These are phyloP conservation scores for Pyxicephalus adspersus DNA, from an alignment of 2,113 vertebrate genomes.

Conservation along the genomic window DNA sequence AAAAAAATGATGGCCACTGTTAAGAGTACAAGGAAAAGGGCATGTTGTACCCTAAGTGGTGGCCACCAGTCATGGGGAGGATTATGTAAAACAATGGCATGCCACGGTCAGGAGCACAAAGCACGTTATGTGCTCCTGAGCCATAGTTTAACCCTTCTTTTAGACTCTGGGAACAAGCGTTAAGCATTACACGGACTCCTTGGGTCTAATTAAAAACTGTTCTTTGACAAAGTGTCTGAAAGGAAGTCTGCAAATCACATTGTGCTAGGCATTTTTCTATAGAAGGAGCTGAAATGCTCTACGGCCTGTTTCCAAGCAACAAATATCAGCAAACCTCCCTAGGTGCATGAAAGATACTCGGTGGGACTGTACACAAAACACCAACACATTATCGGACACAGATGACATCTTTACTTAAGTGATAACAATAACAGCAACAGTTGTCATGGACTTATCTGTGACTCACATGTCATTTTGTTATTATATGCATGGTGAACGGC, in stretches of 20 bases:
- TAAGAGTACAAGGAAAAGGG: no score
- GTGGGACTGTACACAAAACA: conserved; percentile 9
- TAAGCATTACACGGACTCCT: no score
- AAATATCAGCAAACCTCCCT: background rate
- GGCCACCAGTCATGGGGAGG: no score
- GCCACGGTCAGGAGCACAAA: no score
- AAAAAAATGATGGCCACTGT: no score
- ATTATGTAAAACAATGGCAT: no score
- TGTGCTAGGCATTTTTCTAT: background rate
- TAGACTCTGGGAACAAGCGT: no score
- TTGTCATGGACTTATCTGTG: background rate
- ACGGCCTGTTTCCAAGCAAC: conserved; percentile 23
- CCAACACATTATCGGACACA: background rate
- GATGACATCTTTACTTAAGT: background rate
- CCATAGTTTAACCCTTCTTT: no score
- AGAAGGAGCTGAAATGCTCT: background rate
- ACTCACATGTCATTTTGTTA: background rate
- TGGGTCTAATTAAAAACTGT: no score
- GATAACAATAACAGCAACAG: background rate
- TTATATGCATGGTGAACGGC: no score
- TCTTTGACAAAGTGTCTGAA: background rate
- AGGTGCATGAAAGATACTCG: background rate
- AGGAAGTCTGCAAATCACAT: background rate
- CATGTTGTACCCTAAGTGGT: no score
- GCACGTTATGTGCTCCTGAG: no score